These are phyloP conservation scores for Campoplex capitator DNA, from an alignment of 2,888 invertebrate species.

Conservation along the genomic window DNA sequence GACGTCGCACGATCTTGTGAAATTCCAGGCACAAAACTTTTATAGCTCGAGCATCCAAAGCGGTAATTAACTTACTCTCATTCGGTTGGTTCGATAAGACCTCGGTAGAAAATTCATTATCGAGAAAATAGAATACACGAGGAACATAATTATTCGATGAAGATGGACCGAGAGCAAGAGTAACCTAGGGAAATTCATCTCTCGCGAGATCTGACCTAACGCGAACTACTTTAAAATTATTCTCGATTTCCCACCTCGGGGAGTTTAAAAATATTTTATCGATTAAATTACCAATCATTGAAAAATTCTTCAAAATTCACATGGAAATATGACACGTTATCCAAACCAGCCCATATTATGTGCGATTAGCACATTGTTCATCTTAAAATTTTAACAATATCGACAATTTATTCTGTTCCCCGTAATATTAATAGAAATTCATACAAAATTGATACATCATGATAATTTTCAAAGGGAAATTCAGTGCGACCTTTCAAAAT, in stretches of 20 bases:
- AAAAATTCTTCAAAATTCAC: not conserved
- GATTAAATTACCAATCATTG: conserved; percentile 16
- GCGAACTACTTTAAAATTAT: conserved; percentile 41
- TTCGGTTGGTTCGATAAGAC: conserved; percentile 31
- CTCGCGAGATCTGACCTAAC: conserved; percentile 51
- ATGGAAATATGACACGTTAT: not conserved
- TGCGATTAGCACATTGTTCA: not conserved
- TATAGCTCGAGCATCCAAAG: conserved; percentile 13
- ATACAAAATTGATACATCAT: not conserved
- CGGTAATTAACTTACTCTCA: conserved; percentile 42
- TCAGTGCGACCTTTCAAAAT: not conserved
- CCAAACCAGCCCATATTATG: not conserved
- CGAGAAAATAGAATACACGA: conserved; percentile 49
- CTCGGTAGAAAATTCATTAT: conserved; percentile 41
- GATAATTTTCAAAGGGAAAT: not conserved
- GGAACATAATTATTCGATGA: conserved; percentile 58
- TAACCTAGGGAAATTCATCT: conserved; percentile 36
- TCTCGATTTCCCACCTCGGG: not conserved
- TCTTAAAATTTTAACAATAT: not conserved
- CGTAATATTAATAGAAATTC: not conserved
- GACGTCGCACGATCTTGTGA: not conserved
- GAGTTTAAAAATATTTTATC: conserved; percentile 34
- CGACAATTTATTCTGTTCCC: not conserved
- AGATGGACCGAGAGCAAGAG: conserved; percentile 6
- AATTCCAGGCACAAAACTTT: conserved; percentile 42